Conservation (phyloP, 2,113 vertebrate species). For the Brienomyrus longianalis region DNA sequence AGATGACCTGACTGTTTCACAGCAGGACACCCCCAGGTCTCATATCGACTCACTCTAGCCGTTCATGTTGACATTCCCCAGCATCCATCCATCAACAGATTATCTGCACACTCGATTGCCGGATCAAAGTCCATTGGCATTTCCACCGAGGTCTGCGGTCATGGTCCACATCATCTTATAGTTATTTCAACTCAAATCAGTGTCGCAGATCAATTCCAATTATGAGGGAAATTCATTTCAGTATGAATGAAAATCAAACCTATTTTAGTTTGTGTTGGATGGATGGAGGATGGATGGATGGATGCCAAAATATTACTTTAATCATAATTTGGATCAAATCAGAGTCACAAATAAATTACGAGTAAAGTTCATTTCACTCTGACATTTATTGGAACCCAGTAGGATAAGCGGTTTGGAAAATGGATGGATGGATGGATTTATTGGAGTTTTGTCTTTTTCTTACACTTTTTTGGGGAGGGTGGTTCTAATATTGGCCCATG, state of each 20-base stretch:
- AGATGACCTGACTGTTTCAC: not conserved
- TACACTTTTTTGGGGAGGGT: not conserved
- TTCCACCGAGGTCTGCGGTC: not conserved
- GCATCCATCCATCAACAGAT: conserved; percentile 4
- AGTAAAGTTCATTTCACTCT: not conserved
- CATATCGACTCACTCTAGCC: not conserved
- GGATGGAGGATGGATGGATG: not conserved
- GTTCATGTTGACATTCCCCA: not conserved
- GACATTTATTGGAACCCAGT: not conserved
- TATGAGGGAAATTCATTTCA: not conserved
- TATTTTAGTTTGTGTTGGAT: not conserved
- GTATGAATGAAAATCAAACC: not conserved
- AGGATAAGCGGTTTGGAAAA: too few relatives aligned
- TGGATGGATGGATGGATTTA: not conserved
- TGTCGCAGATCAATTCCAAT: not conserved
- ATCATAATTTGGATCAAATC: not conserved
- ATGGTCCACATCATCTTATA: not conserved
- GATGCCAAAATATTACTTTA: not conserved
- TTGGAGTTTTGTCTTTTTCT: not conserved
- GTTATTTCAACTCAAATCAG: not conserved
- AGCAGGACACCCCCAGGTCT: not conserved
- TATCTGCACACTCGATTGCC: not conserved
- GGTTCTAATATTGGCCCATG: not conserved
- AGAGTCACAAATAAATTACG: not conserved
- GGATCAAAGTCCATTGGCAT: not conserved